Evolutionary conservation across 1,140 invertebrate species (phyloP).

Genomic region (Cydia strobilella): DNA sequence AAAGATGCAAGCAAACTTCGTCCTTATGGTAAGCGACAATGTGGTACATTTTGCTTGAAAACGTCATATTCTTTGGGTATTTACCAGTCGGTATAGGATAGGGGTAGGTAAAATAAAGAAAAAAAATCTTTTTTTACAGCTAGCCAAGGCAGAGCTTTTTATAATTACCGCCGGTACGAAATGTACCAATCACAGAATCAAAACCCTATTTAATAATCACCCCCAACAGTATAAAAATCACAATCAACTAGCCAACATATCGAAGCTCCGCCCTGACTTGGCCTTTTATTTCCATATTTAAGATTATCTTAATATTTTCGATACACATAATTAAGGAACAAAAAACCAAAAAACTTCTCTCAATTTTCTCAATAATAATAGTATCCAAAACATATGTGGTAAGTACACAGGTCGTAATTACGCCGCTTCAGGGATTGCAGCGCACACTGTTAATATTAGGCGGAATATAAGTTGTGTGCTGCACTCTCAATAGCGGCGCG

Average conservation of each 20-base stretch:
- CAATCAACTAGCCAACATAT: slow-evolving; percentile 68
- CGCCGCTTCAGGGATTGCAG: slow-evolving; percentile 75
- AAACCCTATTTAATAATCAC: slow-evolving; percentile 60
- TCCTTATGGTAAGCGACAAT: too few species aligned
- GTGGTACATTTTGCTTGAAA: too few species aligned
- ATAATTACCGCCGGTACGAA: slow-evolving; percentile 62
- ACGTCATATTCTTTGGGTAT: neutral
- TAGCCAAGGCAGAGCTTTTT: slow-evolving; percentile 61
- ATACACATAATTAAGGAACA: slow-evolving; percentile 81
- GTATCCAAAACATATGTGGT: slow-evolving; percentile 70
- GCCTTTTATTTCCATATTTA: slow-evolving; percentile 76
- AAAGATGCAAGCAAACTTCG: too few species aligned
- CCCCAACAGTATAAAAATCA: slow-evolving; percentile 73
- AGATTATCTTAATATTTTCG: slow-evolving; percentile 77
- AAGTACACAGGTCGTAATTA: slow-evolving; percentile 66
- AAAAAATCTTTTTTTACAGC: slow-evolving; percentile 56
- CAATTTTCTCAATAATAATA: slow-evolving; percentile 63
- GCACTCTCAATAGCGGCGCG: slow-evolving; percentile 71
- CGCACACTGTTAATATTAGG: slow-evolving; percentile 75
- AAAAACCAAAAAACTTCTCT: slow-evolving; percentile 76
- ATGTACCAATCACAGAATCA: slow-evolving; percentile 78
- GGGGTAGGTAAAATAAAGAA: slow-evolving; percentile 42
- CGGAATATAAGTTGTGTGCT: slow-evolving; percentile 74
- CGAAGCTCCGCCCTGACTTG: slow-evolving; percentile 56
- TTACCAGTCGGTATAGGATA: slow-evolving; percentile 26